Conservation (phyloP, 1,140 invertebrate species). For the Bombus breviceps region DNA sequence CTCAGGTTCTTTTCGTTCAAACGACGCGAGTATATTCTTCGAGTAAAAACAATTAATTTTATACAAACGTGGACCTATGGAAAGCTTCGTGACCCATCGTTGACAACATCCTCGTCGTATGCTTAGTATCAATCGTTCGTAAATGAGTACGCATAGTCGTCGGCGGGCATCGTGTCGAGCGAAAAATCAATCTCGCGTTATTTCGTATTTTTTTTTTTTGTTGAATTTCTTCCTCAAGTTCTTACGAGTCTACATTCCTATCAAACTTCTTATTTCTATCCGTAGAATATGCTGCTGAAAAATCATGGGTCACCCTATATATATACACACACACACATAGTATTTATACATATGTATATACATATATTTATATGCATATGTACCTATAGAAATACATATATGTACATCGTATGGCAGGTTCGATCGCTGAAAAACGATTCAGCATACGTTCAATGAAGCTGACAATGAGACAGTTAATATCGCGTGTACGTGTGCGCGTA, state of each 20-base stretch:
- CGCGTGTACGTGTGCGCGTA: not conserved
- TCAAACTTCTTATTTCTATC: not conserved
- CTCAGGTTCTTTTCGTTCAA: not conserved
- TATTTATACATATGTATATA: slow-evolving; percentile 17
- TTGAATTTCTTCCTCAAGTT: not conserved
- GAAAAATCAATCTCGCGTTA: not conserved
- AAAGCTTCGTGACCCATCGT: not conserved
- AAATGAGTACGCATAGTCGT: too few relatives aligned
- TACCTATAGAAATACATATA: slow-evolving; percentile 28
- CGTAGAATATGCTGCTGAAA: not conserved
- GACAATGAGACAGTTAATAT: slow-evolving; percentile 15
- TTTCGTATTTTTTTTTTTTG: not conserved
- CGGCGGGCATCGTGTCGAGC: not conserved
- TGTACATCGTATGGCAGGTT: slow-evolving; percentile 61
- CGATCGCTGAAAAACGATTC: slow-evolving; percentile 46
- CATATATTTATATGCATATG: slow-evolving; percentile 7
- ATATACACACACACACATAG: not conserved
- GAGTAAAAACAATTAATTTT: not conserved
- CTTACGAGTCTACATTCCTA: not conserved
- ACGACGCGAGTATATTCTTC: not conserved
- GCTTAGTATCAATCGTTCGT: not conserved
- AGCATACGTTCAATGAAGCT: slow-evolving; percentile 32
- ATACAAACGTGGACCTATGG: too few relatives aligned
- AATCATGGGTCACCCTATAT: not conserved
- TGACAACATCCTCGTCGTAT: not conserved